Evolutionary conservation across 2,888 invertebrate genomes (phyloP), one percentile per base, ranked within the genome.

Genomic region (Drosophila glabriapex): DNA sequence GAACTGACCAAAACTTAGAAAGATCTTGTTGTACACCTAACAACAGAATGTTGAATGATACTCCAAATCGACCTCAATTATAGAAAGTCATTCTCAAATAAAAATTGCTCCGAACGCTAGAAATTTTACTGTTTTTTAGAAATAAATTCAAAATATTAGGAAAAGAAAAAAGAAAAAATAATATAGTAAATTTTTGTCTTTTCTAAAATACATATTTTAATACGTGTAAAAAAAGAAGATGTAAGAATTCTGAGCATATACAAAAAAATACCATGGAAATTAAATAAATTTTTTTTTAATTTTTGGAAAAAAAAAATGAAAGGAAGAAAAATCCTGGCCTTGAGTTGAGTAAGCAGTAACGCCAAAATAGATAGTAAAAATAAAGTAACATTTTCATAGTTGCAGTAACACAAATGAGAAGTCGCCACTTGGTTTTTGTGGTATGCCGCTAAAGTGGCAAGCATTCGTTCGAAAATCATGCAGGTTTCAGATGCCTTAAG

Each of bases 391-490:
- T 41, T 41, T 41, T 41, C 41, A 19, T 9, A 41, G 41, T 41
- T n/a, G 39, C 39, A 41, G 19, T 2, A n/a, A 4, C n/a, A n/a
- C 10, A 41, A 19, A n/a, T n/a, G 10, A 41, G 10, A 9, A 41
- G 19, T 4, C 10, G 19, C 1, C 4, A 53, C 5, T 37, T 10
- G 5, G 19, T 37, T 41, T 54, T 29, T 35, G 41, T 60, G 53
- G 58, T 2, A 33, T 33, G 31, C 43, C 16, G 63, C 66, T 52
- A 67, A 81, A 80, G 70, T 71, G 71, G 78, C 67, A 78, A 75
- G 75, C 69, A 82, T 73, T 78, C 82, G 70, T 80, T 80, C 68
- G 78, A 78, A 81, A 76, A 81, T 66, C 55, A 28, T 49, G 25
- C 28, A 52, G 29, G 12, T n/a, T 22, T 3, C 33, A 41, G 22